Base-by-base conservation (phyloP, 2,797 vertebrate genomes). In the Setipinna tenuifilis region DNA sequence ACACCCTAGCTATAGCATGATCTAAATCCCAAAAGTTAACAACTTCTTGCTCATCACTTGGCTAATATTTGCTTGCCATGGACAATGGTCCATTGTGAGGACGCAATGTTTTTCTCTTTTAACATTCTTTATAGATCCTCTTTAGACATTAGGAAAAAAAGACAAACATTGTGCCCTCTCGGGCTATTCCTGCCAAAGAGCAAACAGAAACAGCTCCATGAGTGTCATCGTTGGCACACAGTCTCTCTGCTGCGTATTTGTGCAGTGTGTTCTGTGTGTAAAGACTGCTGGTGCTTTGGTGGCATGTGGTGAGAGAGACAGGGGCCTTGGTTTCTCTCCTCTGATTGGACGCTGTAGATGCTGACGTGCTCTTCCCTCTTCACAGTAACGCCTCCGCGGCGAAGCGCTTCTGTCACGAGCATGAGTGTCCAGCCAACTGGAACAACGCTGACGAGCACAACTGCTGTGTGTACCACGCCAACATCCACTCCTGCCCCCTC, bases 401-500 rank as follows among this genome's bases (percentile, higher is more conserved):
- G 50, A 95, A 94, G 88, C 86, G 90, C 44, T 95, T 96, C 90
- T 93, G 94, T 84, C 81, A 93, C 41, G 94, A 96, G 78, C 89
- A 95, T 28, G 91, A 95, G 44, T 94, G 95, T 82, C 96, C 93
- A 0, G 81, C 90, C 6, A 94, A 95, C 91, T 93, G 94, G 94
- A 96, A 95, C 88, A 94, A 88, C 41, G 92, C 95, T 57, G 92
- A 89, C 16, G 93, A 93, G 87, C 92, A 95, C 90, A 96, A 96
- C 89, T 91, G 90, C 86, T 96, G 93, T 1, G 89, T 96, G 85
- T 95, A 95, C 89, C 93, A 91, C 0, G 90, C 92, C 90, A 95
- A 93, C 92, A 85, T 88, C 90, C 95, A 96, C 89, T 96, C 90
- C 41, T 95, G 93, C 87, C 93, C 89, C 2, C 91, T 90, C 0